Base-by-base conservation (phyloP, 2,888 invertebrate genomes). In the Lapara coniferarum region DNA sequence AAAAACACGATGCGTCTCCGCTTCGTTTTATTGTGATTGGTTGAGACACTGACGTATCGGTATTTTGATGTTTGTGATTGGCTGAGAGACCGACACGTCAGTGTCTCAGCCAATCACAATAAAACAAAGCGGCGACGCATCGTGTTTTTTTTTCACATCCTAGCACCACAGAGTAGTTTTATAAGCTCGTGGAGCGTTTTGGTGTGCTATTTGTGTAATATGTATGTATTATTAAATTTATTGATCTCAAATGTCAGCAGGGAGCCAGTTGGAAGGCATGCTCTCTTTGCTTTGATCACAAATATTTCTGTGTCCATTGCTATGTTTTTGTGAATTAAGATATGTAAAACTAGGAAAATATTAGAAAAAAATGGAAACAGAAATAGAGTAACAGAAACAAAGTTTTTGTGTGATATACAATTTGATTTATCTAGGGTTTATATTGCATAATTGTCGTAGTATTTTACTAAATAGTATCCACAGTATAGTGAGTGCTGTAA, bases 191-290 rank as follows among this genome's bases (percentile, higher is more conserved):
- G 85, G 89, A 89, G 88, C 88, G 71, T 76, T 73, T 73, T 82
- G 84, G 81, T 81, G 74, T 63, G 49, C 30, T 72, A 74, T 75
- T 19, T 74, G 74, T 77, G 78, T 81, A 77, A 78, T 83, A 77
- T 37, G 37, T 37, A 77, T 78, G 74, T 73, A 74, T 58, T 71
- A 72, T 70, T 79, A 74, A 37, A 37, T 2, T 37, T 82, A 82
- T 85, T 90, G 91, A 91, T 91, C 91, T 91, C 91, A 90, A 85
- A 77, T 78, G 71, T 77, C 76, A 77, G 79, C 81, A 74, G 71
- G 69, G 74, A 79, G 78, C 76, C 73, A 75, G 71, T 78, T 77
- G 71, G 72, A 68, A 73, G 70, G 74, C 75, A 76, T 19, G 55
- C 77, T 76, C 76, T 49, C 44, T 49, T 46, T 63, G 19, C 49